Evolutionary conservation across 2,113 vertebrate genomes (phyloP).

Genomic region (Proterorhinus semilunaris): DNA sequence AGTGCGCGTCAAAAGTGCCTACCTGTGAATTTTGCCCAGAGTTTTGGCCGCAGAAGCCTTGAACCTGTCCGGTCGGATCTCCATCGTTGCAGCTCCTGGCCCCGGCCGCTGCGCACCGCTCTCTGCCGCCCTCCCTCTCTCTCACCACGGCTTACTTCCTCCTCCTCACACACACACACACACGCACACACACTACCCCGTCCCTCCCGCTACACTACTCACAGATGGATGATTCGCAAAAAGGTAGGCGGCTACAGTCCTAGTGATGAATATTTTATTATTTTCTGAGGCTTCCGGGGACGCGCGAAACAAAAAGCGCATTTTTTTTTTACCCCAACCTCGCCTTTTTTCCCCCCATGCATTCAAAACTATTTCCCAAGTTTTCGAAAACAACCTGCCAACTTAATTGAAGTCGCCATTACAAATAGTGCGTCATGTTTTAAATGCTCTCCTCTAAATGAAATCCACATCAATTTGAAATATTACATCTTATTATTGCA

Average conservation of each 20-base stretch:
- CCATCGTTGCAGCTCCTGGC: conserved; percentile 76
- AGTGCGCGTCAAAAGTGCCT: conserved; percentile 14
- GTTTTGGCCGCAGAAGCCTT: conserved; percentile 77
- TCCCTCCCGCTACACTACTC: conserved; percentile 9
- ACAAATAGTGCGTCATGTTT: too few relatives aligned
- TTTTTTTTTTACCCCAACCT: too few relatives aligned
- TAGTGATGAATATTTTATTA: not conserved
- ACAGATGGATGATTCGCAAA: conserved; percentile 1
- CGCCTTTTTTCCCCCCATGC: too few relatives aligned
- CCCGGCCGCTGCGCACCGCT: conserved; percentile 71
- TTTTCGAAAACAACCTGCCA: too few relatives aligned
- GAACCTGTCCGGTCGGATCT: conserved; percentile 81
- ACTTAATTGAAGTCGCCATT: too few relatives aligned
- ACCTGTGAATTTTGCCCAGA: conserved; percentile 81
- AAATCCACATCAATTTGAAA: too few relatives aligned
- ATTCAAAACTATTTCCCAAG: too few relatives aligned
- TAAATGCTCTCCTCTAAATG: too few relatives aligned
- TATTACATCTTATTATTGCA: too few relatives aligned
- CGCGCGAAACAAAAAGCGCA: too few relatives aligned
- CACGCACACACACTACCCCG: too few relatives aligned
- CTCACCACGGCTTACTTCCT: not conserved
- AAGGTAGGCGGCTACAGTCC: conserved; percentile 17
- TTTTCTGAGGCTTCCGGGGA: too few relatives aligned
- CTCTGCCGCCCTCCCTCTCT: conserved; percentile 51
- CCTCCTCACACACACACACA: not conserved